Conservation (phyloP, 2,888 invertebrate genomes). For the Rhorus exstirpatorius region DNA sequence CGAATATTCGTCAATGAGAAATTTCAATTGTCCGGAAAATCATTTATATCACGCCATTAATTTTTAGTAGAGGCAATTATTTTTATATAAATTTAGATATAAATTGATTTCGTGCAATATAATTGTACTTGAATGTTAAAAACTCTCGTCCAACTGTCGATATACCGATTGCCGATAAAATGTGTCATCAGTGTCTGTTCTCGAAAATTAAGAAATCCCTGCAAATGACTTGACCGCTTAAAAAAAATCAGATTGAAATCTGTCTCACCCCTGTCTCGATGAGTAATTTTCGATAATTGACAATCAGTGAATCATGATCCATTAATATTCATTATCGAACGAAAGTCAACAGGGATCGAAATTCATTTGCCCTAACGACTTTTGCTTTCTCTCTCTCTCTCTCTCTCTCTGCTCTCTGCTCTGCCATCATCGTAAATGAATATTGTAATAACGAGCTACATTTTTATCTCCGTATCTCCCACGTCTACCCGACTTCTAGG, state of each 20-base stretch:
- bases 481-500: too few species aligned
- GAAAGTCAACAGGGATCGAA: background rate
- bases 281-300: slow-evolving; percentile 41
- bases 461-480: too few species aligned
- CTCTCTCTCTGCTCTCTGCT: background rate
- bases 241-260: background rate
- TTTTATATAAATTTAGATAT: too few species aligned
- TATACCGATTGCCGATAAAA: background rate
- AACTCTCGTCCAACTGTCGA: too few species aligned
- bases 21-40: too few species aligned
- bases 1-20: too few species aligned
- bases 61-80: too few species aligned
- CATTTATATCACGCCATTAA: too few species aligned
- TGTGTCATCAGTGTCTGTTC: background rate
- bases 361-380: background rate
- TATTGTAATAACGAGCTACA: too few species aligned
- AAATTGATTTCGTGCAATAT: too few species aligned
- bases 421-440: background rate
- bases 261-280: background rate
- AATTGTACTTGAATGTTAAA: too few species aligned
- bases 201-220: background rate
- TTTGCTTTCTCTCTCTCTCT: background rate
- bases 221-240: background rate
- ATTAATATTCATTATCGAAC: slow-evolving; percentile 10
- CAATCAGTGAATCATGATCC: slow-evolving; percentile 2